phyloP scores from a whole-genome alignment of 2,888 invertebrate species.

The Syritta pipiens region DNA sequence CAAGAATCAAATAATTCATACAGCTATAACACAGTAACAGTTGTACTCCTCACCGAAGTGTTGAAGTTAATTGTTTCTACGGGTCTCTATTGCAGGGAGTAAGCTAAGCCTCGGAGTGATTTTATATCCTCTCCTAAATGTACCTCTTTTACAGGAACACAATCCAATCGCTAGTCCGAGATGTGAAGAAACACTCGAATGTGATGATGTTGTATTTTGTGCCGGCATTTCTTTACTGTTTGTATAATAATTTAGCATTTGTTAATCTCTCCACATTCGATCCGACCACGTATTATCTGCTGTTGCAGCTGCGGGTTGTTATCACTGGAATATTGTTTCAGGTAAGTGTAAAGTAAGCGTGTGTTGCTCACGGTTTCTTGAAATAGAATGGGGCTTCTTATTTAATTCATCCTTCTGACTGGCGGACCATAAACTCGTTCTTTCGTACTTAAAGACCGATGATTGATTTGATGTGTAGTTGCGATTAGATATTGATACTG shows the following conservation, averaged over 20 bases:
- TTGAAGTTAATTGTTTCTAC: slow-evolving; percentile 89
- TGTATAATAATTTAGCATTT: slow-evolving; percentile 97
- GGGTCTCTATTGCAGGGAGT: slow-evolving; percentile 86
- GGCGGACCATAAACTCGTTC: no score
- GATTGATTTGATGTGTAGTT: no score
- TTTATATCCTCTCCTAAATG: background rate
- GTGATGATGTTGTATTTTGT: slow-evolving; percentile 91
- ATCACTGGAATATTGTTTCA: slow-evolving; percentile 95
- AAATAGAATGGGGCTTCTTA: no score
- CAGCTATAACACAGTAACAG: slow-evolving; percentile 92
- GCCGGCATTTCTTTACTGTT: slow-evolving; percentile 93
- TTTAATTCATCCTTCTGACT: no score
- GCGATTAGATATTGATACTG: no score
- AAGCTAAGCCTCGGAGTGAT: slow-evolving; percentile 74
- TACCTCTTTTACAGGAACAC: slow-evolving; percentile 71
- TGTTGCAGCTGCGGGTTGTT: slow-evolving; percentile 94
- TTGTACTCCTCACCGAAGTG: slow-evolving; percentile 92
- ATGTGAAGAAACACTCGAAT: slow-evolving; percentile 82
- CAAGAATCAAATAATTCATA: slow-evolving; percentile 90
- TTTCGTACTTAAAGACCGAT: no score
- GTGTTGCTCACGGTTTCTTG: no score
- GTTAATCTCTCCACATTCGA: slow-evolving; percentile 94
- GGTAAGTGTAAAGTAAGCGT: slow-evolving; percentile 80
- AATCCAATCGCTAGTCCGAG: slow-evolving; percentile 72
- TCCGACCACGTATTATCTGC: slow-evolving; percentile 95